Evolutionary conservation across 2,797 vertebrate species (phyloP), one percentile per base, ranked within the genome.

Genomic region (Myotis planiceps): DNA sequence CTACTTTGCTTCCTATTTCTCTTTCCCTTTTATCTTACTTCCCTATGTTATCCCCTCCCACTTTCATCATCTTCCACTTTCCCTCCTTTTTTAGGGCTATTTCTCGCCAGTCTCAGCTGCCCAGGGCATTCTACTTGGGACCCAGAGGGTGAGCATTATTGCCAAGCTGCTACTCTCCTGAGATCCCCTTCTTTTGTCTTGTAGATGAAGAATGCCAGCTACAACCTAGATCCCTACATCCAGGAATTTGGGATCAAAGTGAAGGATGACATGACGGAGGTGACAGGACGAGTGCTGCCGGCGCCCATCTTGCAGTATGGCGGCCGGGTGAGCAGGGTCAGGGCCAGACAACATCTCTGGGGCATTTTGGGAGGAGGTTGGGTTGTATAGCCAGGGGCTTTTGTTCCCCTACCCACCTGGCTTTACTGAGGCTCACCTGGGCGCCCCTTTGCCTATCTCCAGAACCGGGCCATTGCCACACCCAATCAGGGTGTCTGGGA

Each of bases 401-500:
- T 89, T 65, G 80, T 32, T 91, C 72, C 84, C 91, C 93, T 94
- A 34, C 68, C 39, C 63, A 95, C 53, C 19, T 88, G 93, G 49
- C 78, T 97, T 88, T 98, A 65, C 49, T 94, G 97, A 97, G 82
- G 97, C 97, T 97, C 97, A 97, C 97, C 97, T 96, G 92, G 94
- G 13, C 45, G 0, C 74, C 96, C 91, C 98, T 98, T 90, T 98
- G 88, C 95, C 95, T 29, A 95, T 97, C 98, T 96, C 90, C 98
- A 99, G 99, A 99, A 99, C 97, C 99, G 99, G 91, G 99, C 99
- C 97, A 99, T 99, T 88, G 99, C 99, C 69, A 99, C 99, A 23
- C 99, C 99, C 97, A 99, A 99, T 98, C 99, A 99, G 97, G 99
- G 99, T 87, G 99, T 99, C 97, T 99, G 99, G 99, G 99, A 99